Evolutionary conservation across 92 coral and sea anemone genomes (phyloP), one percentile per base, ranked within the genome.

Genomic region (Phenganax stokvisi): DNA sequence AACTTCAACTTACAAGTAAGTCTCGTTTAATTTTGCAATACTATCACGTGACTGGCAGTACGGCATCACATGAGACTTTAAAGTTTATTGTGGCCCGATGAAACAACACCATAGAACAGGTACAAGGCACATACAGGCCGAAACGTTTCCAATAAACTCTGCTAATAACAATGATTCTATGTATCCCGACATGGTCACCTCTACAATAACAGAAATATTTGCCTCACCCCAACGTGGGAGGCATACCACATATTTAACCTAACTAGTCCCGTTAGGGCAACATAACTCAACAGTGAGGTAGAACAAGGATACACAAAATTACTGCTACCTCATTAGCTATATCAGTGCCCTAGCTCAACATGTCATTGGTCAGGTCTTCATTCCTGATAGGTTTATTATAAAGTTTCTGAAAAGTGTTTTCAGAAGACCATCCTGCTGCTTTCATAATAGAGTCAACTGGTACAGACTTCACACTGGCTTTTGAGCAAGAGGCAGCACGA

Each of bases 31-130:
- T 81, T 86, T 68, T 66, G 67, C 80, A 71, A 80, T 73, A 71
- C 79, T 63, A 55, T 64, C 84, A 53, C 83, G 67, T 82, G 78
- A 86, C 82, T 77, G 66, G 83, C 77, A 78, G 82, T 61, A 53
- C 17, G 89, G 67, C 81, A 76, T 82, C 89, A 77, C 89, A 77
- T 76, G 84, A 86, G 84, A 86, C 78, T 81, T 86, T 57, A 81
- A 86, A 81, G 89, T 72, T 51, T 17, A 54, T 25, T 20, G 62
- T 66, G 10, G 56, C 80, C 71, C 59, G 56, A 60, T 5, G 58
- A 80, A 12, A 51, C 63, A 3, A 56, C 17, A 54, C 28, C 68
- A 57, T 31, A 81, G 52, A 53, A 66, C 58, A 53, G 78, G 77
- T 54, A 71, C 54, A 29, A 17, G 70, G 62, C 30, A 25, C 44